These are phyloP conservation scores for Atractosteus spatula DNA, from an alignment of 2,113 vertebrate genomes.

Conservation along the genomic window DNA sequence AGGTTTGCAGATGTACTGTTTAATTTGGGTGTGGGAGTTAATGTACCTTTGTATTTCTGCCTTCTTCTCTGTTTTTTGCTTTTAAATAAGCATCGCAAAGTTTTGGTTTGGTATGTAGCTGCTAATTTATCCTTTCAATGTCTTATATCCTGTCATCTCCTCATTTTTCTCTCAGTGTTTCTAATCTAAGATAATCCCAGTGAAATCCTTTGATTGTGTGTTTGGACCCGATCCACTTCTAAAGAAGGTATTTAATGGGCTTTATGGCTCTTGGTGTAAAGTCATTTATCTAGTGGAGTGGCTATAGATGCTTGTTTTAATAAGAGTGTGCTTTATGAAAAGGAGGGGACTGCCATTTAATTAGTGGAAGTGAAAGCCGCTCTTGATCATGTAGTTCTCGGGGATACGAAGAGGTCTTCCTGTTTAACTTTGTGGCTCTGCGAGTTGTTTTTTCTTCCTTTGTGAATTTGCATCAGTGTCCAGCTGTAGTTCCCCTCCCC, in stretches of 20 bases:
- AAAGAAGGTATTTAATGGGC: conserved; percentile 89
- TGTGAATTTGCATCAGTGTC: background rate
- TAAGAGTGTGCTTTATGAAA: conserved; percentile 90
- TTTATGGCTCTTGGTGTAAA: conserved; percentile 89
- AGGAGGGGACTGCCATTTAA: conserved; percentile 86
- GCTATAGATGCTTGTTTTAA: conserved; percentile 90
- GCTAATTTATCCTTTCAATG: conserved; percentile 83
- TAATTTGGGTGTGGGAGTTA: conserved; percentile 45
- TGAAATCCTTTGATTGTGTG: conserved; percentile 98
- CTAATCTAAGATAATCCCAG: conserved; percentile 96
- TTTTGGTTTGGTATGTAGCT: conserved; percentile 73
- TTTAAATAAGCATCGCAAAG: conserved; percentile 54
- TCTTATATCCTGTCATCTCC: conserved; percentile 83
- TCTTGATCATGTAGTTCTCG: conserved; percentile 74
- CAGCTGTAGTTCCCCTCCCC: background rate
- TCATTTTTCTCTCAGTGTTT: conserved; percentile 79
- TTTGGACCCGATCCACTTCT: conserved; percentile 92
- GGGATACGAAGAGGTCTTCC: conserved; percentile 54
- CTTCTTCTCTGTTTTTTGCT: conserved; percentile 34
- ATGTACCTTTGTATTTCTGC: conserved; percentile 41
- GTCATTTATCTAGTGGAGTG: conserved; percentile 87
- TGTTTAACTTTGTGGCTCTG: conserved; percentile 17
- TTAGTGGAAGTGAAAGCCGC: conserved; percentile 82
- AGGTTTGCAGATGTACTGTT: conserved; percentile 54
- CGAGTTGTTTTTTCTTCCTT: conserved; percentile 8